A percentile compares a stretch with the other conserved stretches of the same genome.
phyloP scores from a whole-genome alignment of 2,888 invertebrate species.

The Aspidapion aeneum region DNA sequence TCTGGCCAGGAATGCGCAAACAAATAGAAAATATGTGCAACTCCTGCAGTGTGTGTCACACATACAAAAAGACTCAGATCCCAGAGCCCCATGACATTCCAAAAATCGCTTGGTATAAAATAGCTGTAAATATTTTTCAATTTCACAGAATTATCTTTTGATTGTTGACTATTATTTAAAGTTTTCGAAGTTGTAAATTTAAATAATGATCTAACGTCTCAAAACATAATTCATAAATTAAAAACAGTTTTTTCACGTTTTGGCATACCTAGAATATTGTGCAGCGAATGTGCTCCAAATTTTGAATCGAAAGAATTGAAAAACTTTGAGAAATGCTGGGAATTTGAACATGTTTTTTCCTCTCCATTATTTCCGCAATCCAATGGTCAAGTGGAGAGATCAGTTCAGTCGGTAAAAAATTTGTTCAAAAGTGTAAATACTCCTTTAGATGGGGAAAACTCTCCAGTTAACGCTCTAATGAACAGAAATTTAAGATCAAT shows the following conservation, averaged over 20 bases:
- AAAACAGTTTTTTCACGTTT: constrained; percentile 1
- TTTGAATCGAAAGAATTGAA: constrained; percentile 10
- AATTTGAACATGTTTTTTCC: constrained; percentile 15
- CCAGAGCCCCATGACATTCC: constrained; percentile 11
- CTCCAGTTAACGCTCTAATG: constrained; percentile 1
- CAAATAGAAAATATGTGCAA: neutral
- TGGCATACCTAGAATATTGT: constrained; percentile 5
- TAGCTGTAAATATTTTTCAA: constrained; percentile 16
- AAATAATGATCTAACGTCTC: constrained; percentile 3
- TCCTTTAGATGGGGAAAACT: constrained; percentile 2
- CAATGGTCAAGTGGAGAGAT: constrained; percentile 16
- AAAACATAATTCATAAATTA: constrained; percentile 1
- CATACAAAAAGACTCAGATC: constrained; percentile 16
- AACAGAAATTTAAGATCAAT: neutral
- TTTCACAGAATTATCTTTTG: no score
- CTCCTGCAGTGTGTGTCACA: constrained; percentile 23
- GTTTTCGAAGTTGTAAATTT: constrained; percentile 13
- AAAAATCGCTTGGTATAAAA: constrained; percentile 7
- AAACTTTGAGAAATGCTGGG: constrained; percentile 10
- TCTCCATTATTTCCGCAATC: constrained; percentile 13
- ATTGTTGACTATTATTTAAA: no score
- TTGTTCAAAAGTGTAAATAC: constrained; percentile 6
- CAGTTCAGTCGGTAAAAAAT: constrained; percentile 11
- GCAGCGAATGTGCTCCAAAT: constrained; percentile 12
- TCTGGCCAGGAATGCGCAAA: constrained; percentile 30